These are phyloP conservation scores for Venturia canescens DNA, from an alignment of 1,140 invertebrate genomes.

Conservation along the genomic window DNA sequence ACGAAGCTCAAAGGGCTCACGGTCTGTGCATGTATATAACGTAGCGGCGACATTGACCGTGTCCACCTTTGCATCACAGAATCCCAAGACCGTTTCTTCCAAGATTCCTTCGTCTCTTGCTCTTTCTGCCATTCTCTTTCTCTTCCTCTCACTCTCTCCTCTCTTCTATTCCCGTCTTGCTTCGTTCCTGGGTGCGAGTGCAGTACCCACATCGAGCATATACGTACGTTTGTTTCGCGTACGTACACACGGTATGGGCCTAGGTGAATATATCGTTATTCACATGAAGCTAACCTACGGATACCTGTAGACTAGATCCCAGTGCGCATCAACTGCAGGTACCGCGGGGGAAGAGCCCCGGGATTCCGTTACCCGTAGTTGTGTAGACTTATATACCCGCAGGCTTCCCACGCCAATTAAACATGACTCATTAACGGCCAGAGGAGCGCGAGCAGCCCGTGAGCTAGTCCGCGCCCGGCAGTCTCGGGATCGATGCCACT, in stretches of 20 bases:
- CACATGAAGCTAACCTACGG: conserved; percentile 22
- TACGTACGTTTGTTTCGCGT: conserved; percentile 27
- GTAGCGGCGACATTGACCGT: conserved; percentile 49
- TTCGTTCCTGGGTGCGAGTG: conserved; percentile 21
- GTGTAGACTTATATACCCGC: conserved; percentile 67
- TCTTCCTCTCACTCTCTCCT: conserved; percentile 18
- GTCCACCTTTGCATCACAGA: conserved; percentile 45
- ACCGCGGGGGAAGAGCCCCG: conserved; percentile 33
- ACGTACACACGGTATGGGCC: background rate
- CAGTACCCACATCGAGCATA: background rate
- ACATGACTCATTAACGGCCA: conserved; percentile 78
- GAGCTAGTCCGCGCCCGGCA: conserved; percentile 37
- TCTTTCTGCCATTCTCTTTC: background rate
- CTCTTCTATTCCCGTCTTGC: background rate
- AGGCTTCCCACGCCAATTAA: conserved; percentile 77
- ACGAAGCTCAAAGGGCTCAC: conserved; percentile 33
- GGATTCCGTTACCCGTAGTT: conserved; percentile 69
- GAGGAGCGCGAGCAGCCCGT: conserved; percentile 59
- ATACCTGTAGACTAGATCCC: conserved; percentile 16
- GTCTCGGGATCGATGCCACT: conserved; percentile 67
- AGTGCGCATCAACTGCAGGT: conserved; percentile 33
- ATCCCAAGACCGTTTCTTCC: conserved; percentile 38
- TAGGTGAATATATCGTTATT: background rate
- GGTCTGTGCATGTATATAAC: conserved; percentile 8
- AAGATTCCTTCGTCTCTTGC: conserved; percentile 31